phyloP scores from a whole-genome alignment of 2,888 invertebrate species.

The Pyrochroa serraticornis region DNA sequence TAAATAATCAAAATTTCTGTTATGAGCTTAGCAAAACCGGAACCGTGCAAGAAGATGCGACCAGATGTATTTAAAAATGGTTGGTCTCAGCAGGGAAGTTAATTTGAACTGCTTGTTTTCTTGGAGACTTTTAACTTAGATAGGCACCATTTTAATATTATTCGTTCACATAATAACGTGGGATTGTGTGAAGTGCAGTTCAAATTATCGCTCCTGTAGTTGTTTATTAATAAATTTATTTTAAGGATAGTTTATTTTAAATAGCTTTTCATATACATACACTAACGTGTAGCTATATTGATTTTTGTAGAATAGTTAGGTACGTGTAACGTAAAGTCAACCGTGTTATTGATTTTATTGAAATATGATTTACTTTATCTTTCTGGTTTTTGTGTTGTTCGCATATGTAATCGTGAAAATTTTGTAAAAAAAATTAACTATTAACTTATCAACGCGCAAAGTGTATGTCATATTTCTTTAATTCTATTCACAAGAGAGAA shows the following conservation, averaged over 20 bases:
- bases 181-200: conserved; percentile 11
- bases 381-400: conserved; percentile 21
- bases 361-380: conserved; percentile 49
- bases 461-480: conserved; percentile 54
- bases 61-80: neutral
- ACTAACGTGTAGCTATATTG: conserved; percentile 41
- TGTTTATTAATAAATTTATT: conserved; percentile 19
- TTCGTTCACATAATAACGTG: neutral
- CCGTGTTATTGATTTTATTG: conserved; percentile 41
- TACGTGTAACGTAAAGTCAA: conserved; percentile 46
- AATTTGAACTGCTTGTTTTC: neutral
- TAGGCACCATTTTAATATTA: neutral
- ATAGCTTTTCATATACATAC: conserved; percentile 41
- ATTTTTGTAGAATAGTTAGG: conserved; percentile 42
- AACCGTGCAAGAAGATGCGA: conserved; percentile 5
- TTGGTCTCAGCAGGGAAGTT: neutral
- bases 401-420: conserved; percentile 30
- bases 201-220: conserved; percentile 1
- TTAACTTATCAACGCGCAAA: conserved; percentile 24
- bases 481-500: conserved; percentile 56
- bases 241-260: conserved; percentile 22
- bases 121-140: too few species aligned
- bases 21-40: conserved; percentile 6
- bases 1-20: conserved; percentile 41
- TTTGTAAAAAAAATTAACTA: conserved; percentile 28